phyloP scores from a whole-genome alignment of 1,140 invertebrate species.

The Stenopsyche tienmushanensis region DNA sequence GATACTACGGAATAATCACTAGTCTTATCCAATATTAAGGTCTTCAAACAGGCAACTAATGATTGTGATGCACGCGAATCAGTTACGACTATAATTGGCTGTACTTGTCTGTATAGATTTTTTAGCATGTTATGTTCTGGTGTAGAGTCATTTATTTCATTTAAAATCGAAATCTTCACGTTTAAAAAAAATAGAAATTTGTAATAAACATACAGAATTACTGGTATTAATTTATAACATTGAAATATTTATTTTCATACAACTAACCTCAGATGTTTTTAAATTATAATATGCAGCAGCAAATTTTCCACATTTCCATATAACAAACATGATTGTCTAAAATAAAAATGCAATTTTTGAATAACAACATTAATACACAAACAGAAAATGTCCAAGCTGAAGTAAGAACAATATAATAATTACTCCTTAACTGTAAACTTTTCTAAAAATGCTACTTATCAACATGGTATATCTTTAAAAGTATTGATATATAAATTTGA shows the following conservation, averaged over 20 bases:
- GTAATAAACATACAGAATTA: constrained; percentile 33
- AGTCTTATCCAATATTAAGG: constrained; percentile 48
- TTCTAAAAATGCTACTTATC: too few species aligned
- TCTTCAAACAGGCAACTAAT: constrained; percentile 48
- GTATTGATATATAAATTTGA: background rate
- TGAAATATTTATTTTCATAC: background rate
- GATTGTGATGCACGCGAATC: constrained; percentile 53
- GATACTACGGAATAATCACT: constrained; percentile 31
- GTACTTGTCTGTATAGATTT: constrained; percentile 62
- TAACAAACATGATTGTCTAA: constrained; percentile 48
- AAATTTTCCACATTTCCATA: constrained; percentile 56
- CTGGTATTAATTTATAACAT: too few species aligned
- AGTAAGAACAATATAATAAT: too few species aligned
- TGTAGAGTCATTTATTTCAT: constrained; percentile 61
- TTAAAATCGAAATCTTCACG: constrained; percentile 58
- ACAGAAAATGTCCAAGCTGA: too few species aligned
- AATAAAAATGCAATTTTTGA: background rate
- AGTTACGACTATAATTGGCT: constrained; percentile 60
- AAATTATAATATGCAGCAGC: constrained; percentile 71
- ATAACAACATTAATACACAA: too few species aligned
- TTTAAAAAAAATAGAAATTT: background rate
- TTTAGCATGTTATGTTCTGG: constrained; percentile 61
- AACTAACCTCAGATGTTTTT: constrained; percentile 59
- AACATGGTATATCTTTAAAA: too few species aligned
- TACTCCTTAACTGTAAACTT: too few species aligned